Conservation (phyloP, 1,140 invertebrate genomes). For the Hyles vespertilio region DNA sequence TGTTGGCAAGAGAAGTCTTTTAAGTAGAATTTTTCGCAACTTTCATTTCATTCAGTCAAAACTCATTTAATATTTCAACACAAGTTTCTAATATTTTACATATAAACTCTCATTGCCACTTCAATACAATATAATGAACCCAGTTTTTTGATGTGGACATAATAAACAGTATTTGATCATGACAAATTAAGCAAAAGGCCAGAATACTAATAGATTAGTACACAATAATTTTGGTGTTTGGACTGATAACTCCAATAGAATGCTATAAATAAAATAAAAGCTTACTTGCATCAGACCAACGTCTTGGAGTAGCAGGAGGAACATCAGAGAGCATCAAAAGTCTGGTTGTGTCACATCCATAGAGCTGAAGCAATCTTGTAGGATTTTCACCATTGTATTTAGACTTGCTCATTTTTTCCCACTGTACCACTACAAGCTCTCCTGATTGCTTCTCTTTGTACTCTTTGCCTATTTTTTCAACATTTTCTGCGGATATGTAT, state of each 20-base stretch:
- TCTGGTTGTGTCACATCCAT: slow-evolving; percentile 93
- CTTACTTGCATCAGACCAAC: slow-evolving; percentile 90
- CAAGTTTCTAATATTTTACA: no score
- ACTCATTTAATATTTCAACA: no score
- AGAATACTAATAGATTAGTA: no score
- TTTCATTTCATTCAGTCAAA: no score
- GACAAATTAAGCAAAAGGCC: no score
- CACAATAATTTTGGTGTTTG: no score
- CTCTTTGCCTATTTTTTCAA: slow-evolving; percentile 78
- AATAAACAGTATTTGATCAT: no score
- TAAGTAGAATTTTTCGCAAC: no score
- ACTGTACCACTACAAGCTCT: slow-evolving; percentile 81
- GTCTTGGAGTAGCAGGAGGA: slow-evolving; percentile 87
- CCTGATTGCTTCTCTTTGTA: slow-evolving; percentile 80
- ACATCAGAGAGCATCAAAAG: slow-evolving; percentile 91
- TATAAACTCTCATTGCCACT: no score
- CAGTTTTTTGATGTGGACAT: no score
- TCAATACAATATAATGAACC: no score
- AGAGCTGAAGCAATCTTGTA: slow-evolving; percentile 84
- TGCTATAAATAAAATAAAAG: slow-evolving; percentile 14
- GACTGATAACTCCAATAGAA: background rate
- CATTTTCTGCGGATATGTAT: slow-evolving; percentile 86
- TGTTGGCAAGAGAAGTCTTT: no score
- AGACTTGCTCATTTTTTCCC: slow-evolving; percentile 99
- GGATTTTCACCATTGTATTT: slow-evolving; percentile 98